Evolutionary conservation across 2,113 vertebrate species (phyloP), one percentile per base, ranked within the genome.

Genomic region (Myrmecobius fasciatus): DNA sequence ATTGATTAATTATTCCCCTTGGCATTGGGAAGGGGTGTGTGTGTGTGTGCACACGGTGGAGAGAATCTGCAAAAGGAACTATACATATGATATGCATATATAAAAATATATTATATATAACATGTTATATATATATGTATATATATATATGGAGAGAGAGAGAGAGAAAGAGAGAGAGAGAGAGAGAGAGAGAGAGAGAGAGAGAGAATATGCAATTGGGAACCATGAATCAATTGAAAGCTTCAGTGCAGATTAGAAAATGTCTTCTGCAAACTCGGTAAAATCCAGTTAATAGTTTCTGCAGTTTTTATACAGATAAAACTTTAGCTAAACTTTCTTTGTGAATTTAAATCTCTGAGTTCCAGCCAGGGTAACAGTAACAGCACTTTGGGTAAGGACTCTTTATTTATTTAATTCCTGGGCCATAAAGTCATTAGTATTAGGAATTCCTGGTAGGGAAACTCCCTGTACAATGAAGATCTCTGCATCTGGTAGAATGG

Each of bases 1-100:
- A 60, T 96, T 49, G 96, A 83, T 89, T 89, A 56, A 92, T 53
- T n/a, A 83, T 94, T 93, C 93, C 91, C 31, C 24, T 90, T 92
- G 94, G 92, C 93, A 67, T n/a, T 14, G 36, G 89, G 83, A 48
- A 46, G 46, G 25, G 5, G 28, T 51, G 49, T 51, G 9, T 51
- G 9, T 49, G 6, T 48, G 48, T 48, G 49, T n/a, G n/a, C n/a
- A n/a, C n/a, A n/a, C n/a, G n/a, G n/a, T n/a, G 60, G 60, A 36
- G 43, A 24, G 17, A 6, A 3, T 90, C 89, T 93, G 92, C 88
- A 51, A 8, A 26, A n/a, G 52, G 48, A 89, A 3, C 24, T 20
- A 67, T 28, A 54, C n/a, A n/a, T n/a, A n/a, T n/a, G n/a, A n/a
- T n/a, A n/a, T n/a, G n/a, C n/a, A n/a, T n/a, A n/a, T n/a, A n/a